Evolutionary conservation across 2,888 invertebrate genomes (phyloP), one percentile per base, ranked within the genome.

Genomic region (Microchrysa polita): DNA sequence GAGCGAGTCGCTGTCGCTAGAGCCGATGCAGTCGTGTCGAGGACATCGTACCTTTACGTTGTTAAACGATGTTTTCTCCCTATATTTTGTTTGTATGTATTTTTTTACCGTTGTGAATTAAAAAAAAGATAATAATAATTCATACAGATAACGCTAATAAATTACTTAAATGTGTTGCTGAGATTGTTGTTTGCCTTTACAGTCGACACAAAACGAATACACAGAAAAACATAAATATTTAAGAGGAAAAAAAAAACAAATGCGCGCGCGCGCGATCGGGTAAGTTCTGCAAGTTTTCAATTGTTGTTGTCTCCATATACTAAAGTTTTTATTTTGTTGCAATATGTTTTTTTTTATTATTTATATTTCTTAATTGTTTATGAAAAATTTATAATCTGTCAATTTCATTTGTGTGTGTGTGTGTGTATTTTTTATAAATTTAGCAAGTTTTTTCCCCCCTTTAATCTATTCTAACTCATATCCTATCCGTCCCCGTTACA

Each of bases 71-170:
- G 2, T 34, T 34, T 34, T 34, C 7, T 34, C 7, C 27, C 27
- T 34, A 5, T 34, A n/a, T n/a, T n/a, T 7, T 34, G 2, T 48
- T 53, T 53, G 55, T 40, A 53, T 67, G 12, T 57, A 16, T 57
- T 57, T 10, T 16, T 57, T 5, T 22, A 57, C 18, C 18, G 27
- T 57, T 34, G 7, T 34, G 4, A 34, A 5, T 34, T 34, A 34
- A 34, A 34, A 34, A 34, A n/a, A n/a, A n/a, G n/a, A n/a, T 55
- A 55, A 55, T 52, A 14, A 53, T 67, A 53, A 34, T 67, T 67
- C 34, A 67, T 53, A 67, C 53, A 55, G 16, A 53, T 67, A 67
- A 16, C 23, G 55, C 55, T 55, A 67, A 67, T 27, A 14, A n/a
- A 67, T 67, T 67, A 55, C 53, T 67, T 18, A 16, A n/a, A 44